Percentiles rank a stretch among this genome's conserved stretches.
phyloP scores from a whole-genome alignment of 1,140 invertebrate genomes.

The Drosophila sulfurigaster region DNA sequence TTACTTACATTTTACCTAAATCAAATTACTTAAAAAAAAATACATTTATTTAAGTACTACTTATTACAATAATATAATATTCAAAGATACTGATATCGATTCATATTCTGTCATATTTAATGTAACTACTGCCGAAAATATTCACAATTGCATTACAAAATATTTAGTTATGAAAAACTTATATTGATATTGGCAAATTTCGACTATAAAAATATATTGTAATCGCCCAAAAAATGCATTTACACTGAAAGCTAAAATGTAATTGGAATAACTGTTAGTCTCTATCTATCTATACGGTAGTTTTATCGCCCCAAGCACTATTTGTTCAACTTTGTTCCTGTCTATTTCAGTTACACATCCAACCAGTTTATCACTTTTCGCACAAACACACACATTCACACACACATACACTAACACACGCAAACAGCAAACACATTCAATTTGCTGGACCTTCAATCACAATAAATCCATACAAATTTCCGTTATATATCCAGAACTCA shows the following conservation, averaged over 20 bases:
- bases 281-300: background rate
- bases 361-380: constrained; percentile 34
- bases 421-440: constrained; percentile 60
- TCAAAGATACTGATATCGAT: too few relatives aligned
- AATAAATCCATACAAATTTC: constrained; percentile 83
- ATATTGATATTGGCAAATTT: background rate
- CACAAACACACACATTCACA: constrained; percentile 26
- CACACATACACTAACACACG: constrained; percentile 17
- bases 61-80: too few relatives aligned
- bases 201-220: constrained; percentile 1
- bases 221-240: constrained; percentile 7
- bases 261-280: constrained; percentile 33
- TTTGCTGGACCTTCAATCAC: constrained; percentile 78
- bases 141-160: background rate
- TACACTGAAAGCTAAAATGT: constrained; percentile 12
- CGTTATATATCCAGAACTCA: constrained; percentile 47
- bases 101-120: background rate
- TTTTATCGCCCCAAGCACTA: constrained; percentile 19
- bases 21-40: too few relatives aligned
- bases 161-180: background rate
- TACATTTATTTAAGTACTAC: too few relatives aligned
- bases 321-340: constrained; percentile 32
- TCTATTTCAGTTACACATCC: constrained; percentile 52
- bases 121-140: background rate
- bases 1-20: too few relatives aligned